Base-by-base conservation (phyloP, 2,888 invertebrate species). In the Drosophila nr. medialis region DNA sequence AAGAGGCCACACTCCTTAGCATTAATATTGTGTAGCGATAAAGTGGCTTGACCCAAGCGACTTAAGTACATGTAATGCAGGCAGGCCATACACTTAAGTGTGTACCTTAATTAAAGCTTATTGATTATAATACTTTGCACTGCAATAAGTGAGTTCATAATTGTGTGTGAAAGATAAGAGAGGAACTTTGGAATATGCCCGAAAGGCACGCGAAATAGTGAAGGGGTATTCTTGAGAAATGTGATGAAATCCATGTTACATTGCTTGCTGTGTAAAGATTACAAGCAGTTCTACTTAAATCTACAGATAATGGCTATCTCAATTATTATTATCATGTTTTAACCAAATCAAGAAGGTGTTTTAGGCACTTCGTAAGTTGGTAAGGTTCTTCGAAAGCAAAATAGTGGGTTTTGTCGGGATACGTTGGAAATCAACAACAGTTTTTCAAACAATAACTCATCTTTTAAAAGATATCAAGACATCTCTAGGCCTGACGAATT, bases 51-150 rank as follows among this genome's bases (percentile, higher is more conserved):
- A 58, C 63, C 56, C 61, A 45, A 56, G 53, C 38, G 49, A 48
- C 50, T 63, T 64, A 79, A 75, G 80, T 50, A 77, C 64, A n/a
- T 75, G 75, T 70, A 70, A 65, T 79, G 60, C 59, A 63, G 59
- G 49, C 61, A 51, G 66, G 63, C 56, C 32, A 48, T 59, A 51
- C 60, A 80, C 80, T 75, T 64, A 42, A 65, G 56, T 61, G 66
- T 59, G 64, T 51, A 63, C 18, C 59, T 56, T 75, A 74, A 69
- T 77, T 63, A 50, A 75, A 58, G 60, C 32, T 6, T 13, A 27
- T 30, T 59, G 32, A 59, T 56, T 53, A 48, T 32, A 21, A 49
- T 24, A 50, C 21, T 49, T 29, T 24, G 45, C 56, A 40, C 30
- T 21, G 30, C 38, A 53, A 30, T 53, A 30, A 55, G 42, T 27